Conservation (phyloP, 2,888 invertebrate species). For the Bombylius major region DNA sequence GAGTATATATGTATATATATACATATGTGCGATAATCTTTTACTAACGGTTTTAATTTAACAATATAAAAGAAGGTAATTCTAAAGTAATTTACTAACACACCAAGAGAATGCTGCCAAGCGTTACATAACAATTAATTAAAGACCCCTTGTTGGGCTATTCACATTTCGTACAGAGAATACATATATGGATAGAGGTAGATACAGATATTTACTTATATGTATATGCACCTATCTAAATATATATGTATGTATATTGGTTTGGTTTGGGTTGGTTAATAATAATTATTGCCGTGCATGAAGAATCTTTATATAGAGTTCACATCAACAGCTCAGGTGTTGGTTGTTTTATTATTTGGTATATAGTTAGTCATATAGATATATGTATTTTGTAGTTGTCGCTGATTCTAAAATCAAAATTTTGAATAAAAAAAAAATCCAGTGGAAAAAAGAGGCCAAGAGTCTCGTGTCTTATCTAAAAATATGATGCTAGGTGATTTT, state of each 20-base stretch:
- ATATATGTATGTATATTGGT: background rate
- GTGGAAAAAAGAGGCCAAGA: background rate
- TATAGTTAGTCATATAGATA: too few relatives aligned
- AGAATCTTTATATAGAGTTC: too few relatives aligned
- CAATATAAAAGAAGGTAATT: conserved; percentile 6
- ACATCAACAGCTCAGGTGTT: background rate
- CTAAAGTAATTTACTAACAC: conserved; percentile 9
- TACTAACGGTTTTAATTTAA: conserved; percentile 9
- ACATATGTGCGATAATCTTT: conserved; percentile 4
- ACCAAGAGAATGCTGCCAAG: conserved; percentile 4
- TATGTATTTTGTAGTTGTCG: too few relatives aligned
- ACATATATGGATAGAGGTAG: too few relatives aligned
- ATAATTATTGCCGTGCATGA: background rate
- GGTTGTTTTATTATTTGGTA: too few relatives aligned
- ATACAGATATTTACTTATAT: too few relatives aligned
- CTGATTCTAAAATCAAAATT: too few relatives aligned
- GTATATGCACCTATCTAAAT: background rate
- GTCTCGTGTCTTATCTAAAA: background rate
- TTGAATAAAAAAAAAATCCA: too few relatives aligned
- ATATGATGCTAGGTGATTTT: too few relatives aligned
- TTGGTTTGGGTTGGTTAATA: background rate
- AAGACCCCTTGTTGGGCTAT: conserved; percentile 3
- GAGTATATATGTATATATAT: background rate
- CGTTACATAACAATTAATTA: conserved; percentile 11
- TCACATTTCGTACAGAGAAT: background rate